These are phyloP conservation scores for Phytoseiulus persimilis DNA, from an alignment of 2,888 invertebrate species.

Conservation along the genomic window DNA sequence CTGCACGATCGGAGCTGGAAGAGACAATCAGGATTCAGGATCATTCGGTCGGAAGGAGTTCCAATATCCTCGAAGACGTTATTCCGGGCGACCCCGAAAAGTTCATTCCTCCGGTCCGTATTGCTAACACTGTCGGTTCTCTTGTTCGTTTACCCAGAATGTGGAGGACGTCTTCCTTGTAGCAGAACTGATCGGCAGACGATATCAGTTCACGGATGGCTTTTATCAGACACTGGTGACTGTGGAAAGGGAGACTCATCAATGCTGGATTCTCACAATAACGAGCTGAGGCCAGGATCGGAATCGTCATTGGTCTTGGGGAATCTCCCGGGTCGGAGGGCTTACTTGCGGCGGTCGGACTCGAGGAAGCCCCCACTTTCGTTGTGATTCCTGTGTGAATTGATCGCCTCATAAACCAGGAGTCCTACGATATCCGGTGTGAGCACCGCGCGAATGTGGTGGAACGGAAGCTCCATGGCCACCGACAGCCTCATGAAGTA, in stretches of 20 bases:
- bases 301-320: too few species aligned
- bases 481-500: slow-evolving; percentile 16
- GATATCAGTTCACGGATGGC: slow-evolving; percentile 12
- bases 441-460: slow-evolving; percentile 14
- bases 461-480: slow-evolving; percentile 18
- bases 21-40: neutral
- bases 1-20: slow-evolving; percentile 13
- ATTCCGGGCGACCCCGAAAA: too few species aligned
- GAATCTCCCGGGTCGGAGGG: neutral
- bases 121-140: too few species aligned
- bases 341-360: slow-evolving; percentile 32
- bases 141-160: neutral
- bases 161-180: slow-evolving; percentile 15
- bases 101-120: too few species aligned
- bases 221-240: slow-evolving; percentile 13
- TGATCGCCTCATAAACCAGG: slow-evolving; percentile 7
- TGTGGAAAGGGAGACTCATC: neutral
- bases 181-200: slow-evolving; percentile 21
- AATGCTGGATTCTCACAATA: too few species aligned
- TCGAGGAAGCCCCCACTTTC: neutral
- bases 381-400: neutral
- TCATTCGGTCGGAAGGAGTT: neutral
- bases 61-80: too few species aligned
- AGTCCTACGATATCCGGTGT: neutral
- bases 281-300: too few species aligned